Base-by-base conservation (phyloP, 1,140 invertebrate genomes). In the Trichoplusia ni region DNA sequence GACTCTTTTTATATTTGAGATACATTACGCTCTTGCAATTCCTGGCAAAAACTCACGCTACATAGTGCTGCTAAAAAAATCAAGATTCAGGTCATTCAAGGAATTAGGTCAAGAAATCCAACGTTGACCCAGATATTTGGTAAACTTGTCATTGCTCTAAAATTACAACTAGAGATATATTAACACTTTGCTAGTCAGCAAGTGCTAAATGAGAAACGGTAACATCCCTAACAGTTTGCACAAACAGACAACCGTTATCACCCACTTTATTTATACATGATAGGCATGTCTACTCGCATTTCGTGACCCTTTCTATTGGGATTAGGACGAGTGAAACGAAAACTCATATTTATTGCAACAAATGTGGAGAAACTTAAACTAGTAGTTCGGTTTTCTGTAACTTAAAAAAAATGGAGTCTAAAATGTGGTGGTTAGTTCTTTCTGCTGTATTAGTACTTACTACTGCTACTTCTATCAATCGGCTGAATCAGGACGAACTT, bases 241-340 rank as follows among this genome's bases (percentile, higher is more conserved):
- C 81, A 89, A 86, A 87, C 69, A 87, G 7, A 49, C 9, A 25
- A 83, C 86, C 86, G 86, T 89, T 87, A 89, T 73, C 60, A 69
- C 69, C 75, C 56, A 89, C 75, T 78, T 85, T 82, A 89, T 87
- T 85, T 77, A 85, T 73, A 76, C 18, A 67, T 62, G 64, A 62
- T 62, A 60, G 65, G 51, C 69, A 70, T 21, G 27, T 63, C 31
- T 38, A 63, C 64, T 69, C 74, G 69, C 82, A 87, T 84, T 87
- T 82, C 61, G 33, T 64, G 29, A 35, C 40, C 25, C 31, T 27
- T 27, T 16, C 16, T 59, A 35, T 47, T 38, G 16, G 23, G 21
- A 51, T 46, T 49, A 47, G 49, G 56, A 23, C 27, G 23, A 42
- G 38, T 62, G 31, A 56, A 13, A 19, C 11, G 23, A 4, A 44